Evolutionary conservation across 2,113 vertebrate species (phyloP).

Genomic region (Fukomys damarensis): DNA sequence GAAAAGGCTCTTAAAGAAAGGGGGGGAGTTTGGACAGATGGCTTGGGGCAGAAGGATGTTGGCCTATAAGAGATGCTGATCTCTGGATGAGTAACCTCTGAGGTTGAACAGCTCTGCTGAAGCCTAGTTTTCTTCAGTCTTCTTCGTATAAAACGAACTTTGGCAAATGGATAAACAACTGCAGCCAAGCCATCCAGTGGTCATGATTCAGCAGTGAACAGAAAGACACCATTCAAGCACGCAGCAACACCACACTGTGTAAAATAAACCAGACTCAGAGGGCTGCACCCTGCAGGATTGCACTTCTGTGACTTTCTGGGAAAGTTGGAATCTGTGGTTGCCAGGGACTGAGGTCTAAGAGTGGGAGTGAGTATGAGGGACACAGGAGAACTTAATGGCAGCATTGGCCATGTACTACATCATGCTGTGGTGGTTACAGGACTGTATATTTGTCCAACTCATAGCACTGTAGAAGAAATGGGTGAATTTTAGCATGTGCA

Average conservation of each 20-base stretch:
- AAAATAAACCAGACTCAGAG: not conserved
- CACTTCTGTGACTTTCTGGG: not conserved
- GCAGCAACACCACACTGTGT: not conserved
- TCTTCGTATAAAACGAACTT: not conserved
- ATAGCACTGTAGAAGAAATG: not conserved
- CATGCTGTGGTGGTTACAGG: not conserved
- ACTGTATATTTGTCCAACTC: not conserved
- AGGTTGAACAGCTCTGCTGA: not conserved
- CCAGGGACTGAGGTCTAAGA: not conserved
- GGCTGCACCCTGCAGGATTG: not conserved
- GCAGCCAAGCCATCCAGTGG: not conserved
- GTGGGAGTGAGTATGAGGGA: not conserved
- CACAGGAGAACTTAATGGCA: not conserved
- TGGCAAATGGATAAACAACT: not conserved
- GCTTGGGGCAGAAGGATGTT: not conserved
- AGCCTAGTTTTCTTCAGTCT: not conserved
- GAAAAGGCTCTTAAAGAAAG: not conserved
- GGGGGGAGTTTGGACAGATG: not conserved
- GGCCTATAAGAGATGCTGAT: not conserved
- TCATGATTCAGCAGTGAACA: not conserved
- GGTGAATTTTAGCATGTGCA: not conserved
- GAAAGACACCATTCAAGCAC: not conserved
- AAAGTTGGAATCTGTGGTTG: not conserved
- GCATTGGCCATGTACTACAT: not conserved
- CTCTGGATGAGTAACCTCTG: fast-evolving